Evolutionary conservation across 2,888 invertebrate genomes (phyloP).

Genomic region (Andrena haemorrhoa): DNA sequence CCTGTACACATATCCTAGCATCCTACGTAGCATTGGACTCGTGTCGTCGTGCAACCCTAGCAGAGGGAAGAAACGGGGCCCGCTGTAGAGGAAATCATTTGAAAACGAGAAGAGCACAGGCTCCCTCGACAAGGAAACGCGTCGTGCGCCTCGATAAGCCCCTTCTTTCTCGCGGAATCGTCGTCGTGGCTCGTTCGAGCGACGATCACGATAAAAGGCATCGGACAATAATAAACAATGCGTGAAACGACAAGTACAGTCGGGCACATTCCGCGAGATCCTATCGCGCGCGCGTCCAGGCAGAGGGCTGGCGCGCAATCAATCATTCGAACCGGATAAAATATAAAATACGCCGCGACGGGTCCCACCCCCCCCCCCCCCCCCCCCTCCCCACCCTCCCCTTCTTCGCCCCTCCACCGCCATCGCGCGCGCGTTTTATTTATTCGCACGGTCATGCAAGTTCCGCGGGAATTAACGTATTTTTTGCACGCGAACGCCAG

Average conservation of each 20-base stretch:
- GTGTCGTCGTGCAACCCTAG: not conserved
- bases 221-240: constrained; percentile 84
- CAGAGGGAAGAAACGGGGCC: not conserved
- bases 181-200: constrained; percentile 23
- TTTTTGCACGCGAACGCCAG: constrained; percentile 81
- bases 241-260: constrained; percentile 83
- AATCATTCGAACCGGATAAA: constrained; percentile 83
- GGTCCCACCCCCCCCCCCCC: constrained; percentile 15
- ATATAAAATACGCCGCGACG: constrained; percentile 82
- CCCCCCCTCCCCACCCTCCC: too few relatives aligned
- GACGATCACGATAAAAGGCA: constrained; percentile 80
- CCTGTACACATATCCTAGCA: not conserved
- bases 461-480: constrained; percentile 82
- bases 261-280: constrained; percentile 81
- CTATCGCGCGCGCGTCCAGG: constrained; percentile 70
- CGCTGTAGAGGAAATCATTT: not conserved
- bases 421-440: constrained; percentile 78
- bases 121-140: not conserved
- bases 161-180: constrained; percentile 29
- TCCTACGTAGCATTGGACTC: not conserved
- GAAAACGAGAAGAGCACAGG: not conserved
- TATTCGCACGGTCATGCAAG: constrained; percentile 84
- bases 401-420: constrained; percentile 8
- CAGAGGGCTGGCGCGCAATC: constrained; percentile 77
- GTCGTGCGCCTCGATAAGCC: not conserved